Percentiles rank a stretch among this genome's conserved stretches.
phyloP scores from a whole-genome alignment of 2,888 invertebrate species.

The Erpobdella octoculata region DNA sequence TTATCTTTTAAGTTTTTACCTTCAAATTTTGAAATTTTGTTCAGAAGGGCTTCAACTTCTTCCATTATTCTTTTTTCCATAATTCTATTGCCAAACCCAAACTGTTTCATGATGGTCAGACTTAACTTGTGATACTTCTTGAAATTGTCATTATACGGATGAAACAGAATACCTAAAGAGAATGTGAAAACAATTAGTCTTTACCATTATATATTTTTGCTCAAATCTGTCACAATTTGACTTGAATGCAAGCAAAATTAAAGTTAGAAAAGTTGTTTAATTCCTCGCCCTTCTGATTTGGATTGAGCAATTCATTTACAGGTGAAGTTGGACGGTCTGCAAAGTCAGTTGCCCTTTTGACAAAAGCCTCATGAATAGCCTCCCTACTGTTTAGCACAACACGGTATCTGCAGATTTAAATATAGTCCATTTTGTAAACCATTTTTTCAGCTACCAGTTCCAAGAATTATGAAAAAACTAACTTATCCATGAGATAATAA shows the following conservation, averaged over 20 bases:
- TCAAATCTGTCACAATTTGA: no score
- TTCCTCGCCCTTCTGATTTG: background rate
- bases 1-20: background rate
- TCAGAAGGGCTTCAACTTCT: background rate
- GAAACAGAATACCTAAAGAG: slow-evolving; percentile 19
- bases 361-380: slow-evolving; percentile 14
- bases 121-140: slow-evolving; percentile 26
- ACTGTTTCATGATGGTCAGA: slow-evolving; percentile 22
- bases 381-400: slow-evolving; percentile 10
- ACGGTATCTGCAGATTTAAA: background rate
- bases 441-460: background rate
- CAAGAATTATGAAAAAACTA: no score
- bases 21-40: background rate
- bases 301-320: background rate
- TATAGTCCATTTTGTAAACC: background rate
- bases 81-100: slow-evolving; percentile 24
- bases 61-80: slow-evolving; percentile 27
- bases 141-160: slow-evolving; percentile 16
- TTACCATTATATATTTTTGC: background rate
- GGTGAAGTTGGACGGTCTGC: background rate
- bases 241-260: background rate
- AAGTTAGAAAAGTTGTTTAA: background rate
- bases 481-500: slow-evolving; percentile 9
- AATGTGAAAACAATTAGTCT: background rate
- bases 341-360: slow-evolving; percentile 11